These are phyloP conservation scores for Dipodomys ordii DNA, from an alignment of 2,113 vertebrate species.

Conservation along the genomic window DNA sequence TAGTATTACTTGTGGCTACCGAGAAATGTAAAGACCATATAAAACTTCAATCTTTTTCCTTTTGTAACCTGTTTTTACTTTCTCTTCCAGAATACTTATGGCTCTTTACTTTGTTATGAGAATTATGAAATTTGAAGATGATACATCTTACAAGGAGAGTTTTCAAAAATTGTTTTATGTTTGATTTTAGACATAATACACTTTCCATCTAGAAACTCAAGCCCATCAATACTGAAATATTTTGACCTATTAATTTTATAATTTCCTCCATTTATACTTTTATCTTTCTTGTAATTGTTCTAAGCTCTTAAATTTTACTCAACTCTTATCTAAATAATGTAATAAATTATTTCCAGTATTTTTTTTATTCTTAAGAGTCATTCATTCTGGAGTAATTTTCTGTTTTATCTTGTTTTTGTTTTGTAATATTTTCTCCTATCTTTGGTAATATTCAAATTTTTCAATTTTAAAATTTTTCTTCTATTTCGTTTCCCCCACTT, in stretches of 20 bases:
- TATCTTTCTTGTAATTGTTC: not conserved
- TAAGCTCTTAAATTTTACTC: not conserved
- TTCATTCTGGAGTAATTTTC: not conserved
- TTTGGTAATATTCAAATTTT: not conserved
- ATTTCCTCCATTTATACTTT: not conserved
- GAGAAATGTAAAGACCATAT: not conserved
- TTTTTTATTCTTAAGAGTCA: not conserved
- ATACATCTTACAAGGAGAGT: not conserved
- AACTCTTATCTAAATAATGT: not conserved
- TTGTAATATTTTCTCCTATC: not conserved
- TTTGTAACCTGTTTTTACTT: not conserved
- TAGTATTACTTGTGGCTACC: not conserved
- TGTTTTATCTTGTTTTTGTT: not conserved
- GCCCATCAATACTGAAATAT: not conserved
- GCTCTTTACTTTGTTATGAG: not conserved
- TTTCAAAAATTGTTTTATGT: not conserved
- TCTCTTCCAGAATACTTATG: not conserved
- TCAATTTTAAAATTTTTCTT: not conserved
- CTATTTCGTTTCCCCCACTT: not conserved
- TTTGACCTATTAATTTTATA: not conserved
- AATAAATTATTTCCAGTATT: not conserved
- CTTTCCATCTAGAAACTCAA: not conserved
- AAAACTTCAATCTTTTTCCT: not conserved
- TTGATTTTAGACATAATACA: not conserved
- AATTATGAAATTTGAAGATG: constrained; percentile 38